Conservation (phyloP, 2,113 vertebrate species). For the Tragelaphus scriptus region DNA sequence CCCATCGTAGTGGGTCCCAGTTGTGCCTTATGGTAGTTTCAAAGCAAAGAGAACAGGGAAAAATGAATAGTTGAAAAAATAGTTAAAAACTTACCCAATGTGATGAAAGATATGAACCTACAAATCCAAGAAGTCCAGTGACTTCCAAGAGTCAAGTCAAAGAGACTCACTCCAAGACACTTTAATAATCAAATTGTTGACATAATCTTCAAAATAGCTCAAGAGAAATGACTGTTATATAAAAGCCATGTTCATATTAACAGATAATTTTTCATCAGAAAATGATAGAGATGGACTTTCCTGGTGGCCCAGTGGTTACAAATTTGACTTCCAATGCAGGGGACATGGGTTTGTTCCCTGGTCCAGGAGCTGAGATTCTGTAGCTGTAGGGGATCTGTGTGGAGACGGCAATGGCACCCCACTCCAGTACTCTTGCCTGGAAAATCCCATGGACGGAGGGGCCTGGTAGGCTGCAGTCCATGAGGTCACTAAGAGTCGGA, state of each 20-base stretch:
- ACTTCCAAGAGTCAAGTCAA: neutral
- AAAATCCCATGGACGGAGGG: too few relatives aligned
- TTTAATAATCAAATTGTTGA: neutral
- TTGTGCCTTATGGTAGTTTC: rapidly evolving
- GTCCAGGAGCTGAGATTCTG: neutral
- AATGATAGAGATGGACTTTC: neutral
- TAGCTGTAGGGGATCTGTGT: neutral
- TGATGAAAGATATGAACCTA: neutral
- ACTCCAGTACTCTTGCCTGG: too few relatives aligned
- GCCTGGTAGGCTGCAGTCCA: too few relatives aligned
- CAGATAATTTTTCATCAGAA: neutral
- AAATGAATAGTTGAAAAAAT: neutral
- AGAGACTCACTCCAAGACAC: neutral
- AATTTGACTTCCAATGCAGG: neutral
- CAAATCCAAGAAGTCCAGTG: neutral
- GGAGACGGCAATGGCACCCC: too few relatives aligned
- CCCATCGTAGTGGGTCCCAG: neutral
- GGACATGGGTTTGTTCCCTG: neutral
- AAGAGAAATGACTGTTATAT: neutral
- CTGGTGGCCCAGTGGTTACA: neutral
- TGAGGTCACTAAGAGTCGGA: too few relatives aligned
- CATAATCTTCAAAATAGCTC: neutral
- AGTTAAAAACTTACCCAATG: too few relatives aligned
- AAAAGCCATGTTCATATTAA: neutral
- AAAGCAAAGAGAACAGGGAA: neutral